Evolutionary conservation across 2,797 vertebrate species (phyloP).

Genomic region (Sarcoramphus papa): DNA sequence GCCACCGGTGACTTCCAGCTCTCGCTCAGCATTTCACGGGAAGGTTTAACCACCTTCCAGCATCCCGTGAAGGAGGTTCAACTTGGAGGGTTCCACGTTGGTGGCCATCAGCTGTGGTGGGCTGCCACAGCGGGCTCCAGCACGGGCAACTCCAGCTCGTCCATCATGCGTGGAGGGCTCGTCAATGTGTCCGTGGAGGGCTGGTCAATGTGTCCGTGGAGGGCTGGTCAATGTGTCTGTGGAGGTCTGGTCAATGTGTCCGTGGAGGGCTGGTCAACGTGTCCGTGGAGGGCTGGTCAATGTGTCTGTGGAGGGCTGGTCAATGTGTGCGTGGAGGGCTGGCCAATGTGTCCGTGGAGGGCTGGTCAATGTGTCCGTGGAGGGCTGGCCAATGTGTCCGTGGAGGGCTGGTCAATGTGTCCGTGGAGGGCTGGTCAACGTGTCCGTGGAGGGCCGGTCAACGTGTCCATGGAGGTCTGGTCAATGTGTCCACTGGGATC

Average conservation of each 20-base stretch:
- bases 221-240: fast-evolving
- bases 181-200: no score
- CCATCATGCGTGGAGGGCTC: not conserved
- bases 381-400: no score
- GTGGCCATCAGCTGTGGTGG: not conserved
- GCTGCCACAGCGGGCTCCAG: not conserved
- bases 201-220: fast-evolving
- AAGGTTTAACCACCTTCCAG: not conserved
- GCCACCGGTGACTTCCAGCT: not conserved
- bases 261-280: fast-evolving
- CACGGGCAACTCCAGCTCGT: fast-evolving
- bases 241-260: fast-evolving
- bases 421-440: not conserved
- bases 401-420: not conserved
- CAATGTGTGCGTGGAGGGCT: no score
- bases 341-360: fast-evolving
- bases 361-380: fast-evolving
- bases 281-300: no score
- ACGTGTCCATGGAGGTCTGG: no score
- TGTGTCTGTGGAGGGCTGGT: not conserved
- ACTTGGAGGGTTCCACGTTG: no score
- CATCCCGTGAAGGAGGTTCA: not conserved
- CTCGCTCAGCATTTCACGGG: no score
- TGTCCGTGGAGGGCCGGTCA: no score
- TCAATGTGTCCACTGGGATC: no score